Conservation (phyloP, 2,113 vertebrate genomes). For the Mesoclemmys tuberculata region DNA sequence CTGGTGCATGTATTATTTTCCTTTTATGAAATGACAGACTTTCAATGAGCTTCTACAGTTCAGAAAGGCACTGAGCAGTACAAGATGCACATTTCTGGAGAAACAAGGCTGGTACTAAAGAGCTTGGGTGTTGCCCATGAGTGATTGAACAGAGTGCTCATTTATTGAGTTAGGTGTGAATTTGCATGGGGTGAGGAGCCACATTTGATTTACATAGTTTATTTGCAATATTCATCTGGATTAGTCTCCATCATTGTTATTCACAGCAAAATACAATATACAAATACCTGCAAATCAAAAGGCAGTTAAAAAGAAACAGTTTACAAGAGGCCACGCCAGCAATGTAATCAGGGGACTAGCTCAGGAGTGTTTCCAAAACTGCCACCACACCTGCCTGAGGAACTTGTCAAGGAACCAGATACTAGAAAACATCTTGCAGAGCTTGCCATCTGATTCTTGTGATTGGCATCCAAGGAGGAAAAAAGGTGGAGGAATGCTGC, state of each 20-base stretch:
- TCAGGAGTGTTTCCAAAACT: neutral
- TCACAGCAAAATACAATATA: neutral
- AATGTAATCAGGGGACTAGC: neutral
- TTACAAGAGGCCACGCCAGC: neutral
- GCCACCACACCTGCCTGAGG: neutral
- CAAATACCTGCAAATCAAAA: neutral
- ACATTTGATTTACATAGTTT: accelerated
- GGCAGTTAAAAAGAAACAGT: neutral
- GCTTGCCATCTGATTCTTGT: neutral
- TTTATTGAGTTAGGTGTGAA: neutral
- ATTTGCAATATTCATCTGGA: neutral
- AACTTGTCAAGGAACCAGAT: neutral
- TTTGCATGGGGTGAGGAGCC: neutral
- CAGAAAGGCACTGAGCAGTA: neutral
- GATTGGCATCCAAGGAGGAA: conserved; percentile 1
- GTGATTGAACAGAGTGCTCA: neutral
- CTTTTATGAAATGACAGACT: neutral
- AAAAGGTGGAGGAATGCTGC: neutral
- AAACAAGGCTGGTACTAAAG: neutral
- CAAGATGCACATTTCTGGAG: neutral
- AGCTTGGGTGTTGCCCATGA: neutral
- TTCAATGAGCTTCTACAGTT: too few species aligned
- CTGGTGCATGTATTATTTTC: neutral
- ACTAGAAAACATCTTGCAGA: neutral
- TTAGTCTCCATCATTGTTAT: neutral